A percentile compares a stretch with the other conserved stretches of the same genome.
These are phyloP conservation scores for Falco columbarius DNA, from an alignment of 2,797 vertebrate species.

Conservation along the genomic window DNA sequence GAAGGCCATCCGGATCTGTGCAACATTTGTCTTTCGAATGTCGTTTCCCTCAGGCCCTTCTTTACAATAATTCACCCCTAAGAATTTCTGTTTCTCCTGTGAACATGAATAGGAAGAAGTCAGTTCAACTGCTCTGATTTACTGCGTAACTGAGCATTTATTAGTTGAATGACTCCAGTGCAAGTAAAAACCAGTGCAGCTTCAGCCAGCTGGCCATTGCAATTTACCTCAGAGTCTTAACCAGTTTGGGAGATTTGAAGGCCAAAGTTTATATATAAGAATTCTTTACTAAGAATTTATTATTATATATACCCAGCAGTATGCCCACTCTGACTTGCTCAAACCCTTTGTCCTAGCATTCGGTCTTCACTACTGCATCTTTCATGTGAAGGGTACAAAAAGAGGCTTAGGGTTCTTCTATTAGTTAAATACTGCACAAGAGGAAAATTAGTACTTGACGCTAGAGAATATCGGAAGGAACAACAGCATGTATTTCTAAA, in stretches of 20 bases:
- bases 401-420: not conserved
- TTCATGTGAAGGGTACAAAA: not conserved
- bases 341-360: not conserved
- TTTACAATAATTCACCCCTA: slow-evolving; percentile 89
- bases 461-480: not conserved
- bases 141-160: not conserved
- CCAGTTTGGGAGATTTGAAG: not conserved
- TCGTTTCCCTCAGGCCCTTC: slow-evolving; percentile 94
- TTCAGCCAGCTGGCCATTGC: not conserved
- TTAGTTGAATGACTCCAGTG: not conserved
- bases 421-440: not conserved
- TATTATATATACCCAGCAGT: not conserved
- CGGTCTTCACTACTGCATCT: not conserved
- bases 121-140: not conserved
- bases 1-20: slow-evolving; percentile 95
- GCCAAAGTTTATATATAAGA: not conserved
- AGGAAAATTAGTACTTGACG: not conserved
- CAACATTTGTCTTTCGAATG: slow-evolving; percentile 93
- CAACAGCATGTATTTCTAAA: not conserved
- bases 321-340: not conserved
- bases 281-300: too few relatives aligned
- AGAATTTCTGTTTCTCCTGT: slow-evolving; percentile 94
- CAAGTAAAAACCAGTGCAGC: not conserved
- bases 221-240: not conserved
- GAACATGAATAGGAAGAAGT: not conserved